These are phyloP conservation scores for Diadophis punctatus DNA, from an alignment of 2,113 vertebrate species.

Conservation along the genomic window DNA sequence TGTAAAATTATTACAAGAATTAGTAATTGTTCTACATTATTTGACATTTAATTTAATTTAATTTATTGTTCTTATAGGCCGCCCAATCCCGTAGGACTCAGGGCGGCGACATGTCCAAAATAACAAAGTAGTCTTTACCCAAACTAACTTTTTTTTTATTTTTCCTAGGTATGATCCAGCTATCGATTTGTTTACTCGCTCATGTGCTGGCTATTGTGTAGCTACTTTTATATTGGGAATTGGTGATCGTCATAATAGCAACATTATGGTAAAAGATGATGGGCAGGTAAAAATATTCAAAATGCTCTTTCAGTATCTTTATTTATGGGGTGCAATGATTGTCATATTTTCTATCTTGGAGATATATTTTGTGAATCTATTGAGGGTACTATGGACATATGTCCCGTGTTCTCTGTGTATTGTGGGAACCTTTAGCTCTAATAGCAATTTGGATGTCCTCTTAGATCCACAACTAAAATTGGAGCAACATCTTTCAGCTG, in stretches of 20 bases:
- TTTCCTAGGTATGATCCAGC: constrained; percentile 89
- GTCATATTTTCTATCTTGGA: not conserved
- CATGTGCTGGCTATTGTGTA: constrained; percentile 96
- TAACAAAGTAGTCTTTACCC: not conserved
- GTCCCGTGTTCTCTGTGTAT: not conserved
- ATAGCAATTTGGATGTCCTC: too few relatives aligned
- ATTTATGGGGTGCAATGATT: not conserved
- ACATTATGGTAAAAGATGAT: constrained; percentile 99
- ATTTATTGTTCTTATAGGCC: too few relatives aligned
- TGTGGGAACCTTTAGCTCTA: not conserved
- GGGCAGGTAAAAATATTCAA: constrained; percentile 80
- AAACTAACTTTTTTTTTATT: not conserved
- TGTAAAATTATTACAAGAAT: not conserved
- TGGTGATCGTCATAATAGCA: constrained; percentile 97
- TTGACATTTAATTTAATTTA: too few relatives aligned
- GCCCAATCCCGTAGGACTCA: too few relatives aligned
- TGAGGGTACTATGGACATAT: not conserved
- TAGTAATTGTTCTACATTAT: not conserved
- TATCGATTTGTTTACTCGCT: constrained; percentile 95
- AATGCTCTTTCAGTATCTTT: not conserved
- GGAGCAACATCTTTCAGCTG: too few relatives aligned
- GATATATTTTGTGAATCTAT: not conserved
- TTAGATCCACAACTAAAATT: too few relatives aligned
- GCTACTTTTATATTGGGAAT: constrained; percentile 97
- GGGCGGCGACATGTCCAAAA: not conserved